phyloP scores from a whole-genome alignment of 2,797 vertebrate species.

The Merluccius polli region DNA sequence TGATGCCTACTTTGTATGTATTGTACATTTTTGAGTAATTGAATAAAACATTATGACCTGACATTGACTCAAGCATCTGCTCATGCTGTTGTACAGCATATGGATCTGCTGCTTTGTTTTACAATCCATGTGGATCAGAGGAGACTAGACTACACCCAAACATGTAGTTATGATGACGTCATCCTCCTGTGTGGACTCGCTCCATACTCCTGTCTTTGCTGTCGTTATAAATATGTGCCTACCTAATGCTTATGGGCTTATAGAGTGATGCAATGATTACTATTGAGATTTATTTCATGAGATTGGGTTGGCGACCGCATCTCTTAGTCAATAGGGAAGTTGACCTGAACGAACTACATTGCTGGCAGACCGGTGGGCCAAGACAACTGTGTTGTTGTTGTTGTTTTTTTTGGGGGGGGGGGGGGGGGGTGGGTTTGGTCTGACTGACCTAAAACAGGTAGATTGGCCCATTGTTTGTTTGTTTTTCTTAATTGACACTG shows the following conservation, averaged over 20 bases:
- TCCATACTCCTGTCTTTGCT: neutral
- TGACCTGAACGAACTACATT: constrained; percentile 53
- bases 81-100: neutral
- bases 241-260: neutral
- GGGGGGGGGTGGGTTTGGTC: too few species aligned
- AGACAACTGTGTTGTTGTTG: too few species aligned
- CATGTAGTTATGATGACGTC: neutral
- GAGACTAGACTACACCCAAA: neutral
- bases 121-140: neutral
- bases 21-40: constrained; percentile 30
- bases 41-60: constrained; percentile 42
- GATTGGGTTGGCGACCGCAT: neutral
- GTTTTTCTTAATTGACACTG: too few species aligned
- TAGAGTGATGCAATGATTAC: neutral
- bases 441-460: too few species aligned
- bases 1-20: constrained; percentile 26
- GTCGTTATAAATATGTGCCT: neutral
- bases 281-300: neutral
- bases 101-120: neutral
- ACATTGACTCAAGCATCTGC: neutral
- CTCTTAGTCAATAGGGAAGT: constrained; percentile 33
- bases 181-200: neutral
- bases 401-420: too few species aligned
- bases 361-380: too few species aligned
- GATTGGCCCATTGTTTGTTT: too few species aligned